phyloP scores from a whole-genome alignment of 2,113 vertebrate genomes.

The Anoura caudifer region DNA sequence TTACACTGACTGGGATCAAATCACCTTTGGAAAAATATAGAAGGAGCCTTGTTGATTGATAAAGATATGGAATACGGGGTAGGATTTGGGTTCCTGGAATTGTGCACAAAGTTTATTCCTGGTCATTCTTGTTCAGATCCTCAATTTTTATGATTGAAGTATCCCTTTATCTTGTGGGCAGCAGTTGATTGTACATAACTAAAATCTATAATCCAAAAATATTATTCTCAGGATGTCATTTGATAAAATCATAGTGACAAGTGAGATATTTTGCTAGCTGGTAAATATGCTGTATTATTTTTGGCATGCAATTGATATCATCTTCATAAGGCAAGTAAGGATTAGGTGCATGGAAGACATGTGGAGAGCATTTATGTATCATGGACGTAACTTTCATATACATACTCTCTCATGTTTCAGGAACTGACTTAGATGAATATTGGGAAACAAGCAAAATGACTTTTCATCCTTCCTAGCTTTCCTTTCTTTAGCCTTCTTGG shows the following conservation, averaged over 20 bases:
- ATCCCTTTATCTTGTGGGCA: background rate
- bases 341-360: background rate
- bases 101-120: background rate
- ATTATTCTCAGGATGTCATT: background rate
- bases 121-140: background rate
- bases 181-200: background rate
- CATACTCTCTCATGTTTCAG: background rate
- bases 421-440: background rate
- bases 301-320: background rate
- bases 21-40: background rate
- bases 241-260: slow-evolving; percentile 8
- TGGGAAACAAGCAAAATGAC: background rate
- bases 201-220: background rate
- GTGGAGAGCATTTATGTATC: background rate
- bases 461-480: background rate
- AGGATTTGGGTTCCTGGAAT: background rate
- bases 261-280: background rate
- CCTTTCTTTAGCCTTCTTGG: background rate
- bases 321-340: background rate
- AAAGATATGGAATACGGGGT: background rate
- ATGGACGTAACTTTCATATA: background rate
- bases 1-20: background rate
- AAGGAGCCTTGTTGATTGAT: background rate
- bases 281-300: background rate
- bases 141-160: background rate